These are phyloP conservation scores for Enteromius thamalakanensis DNA, from an alignment of 2,797 vertebrate species.

Conservation along the genomic window DNA sequence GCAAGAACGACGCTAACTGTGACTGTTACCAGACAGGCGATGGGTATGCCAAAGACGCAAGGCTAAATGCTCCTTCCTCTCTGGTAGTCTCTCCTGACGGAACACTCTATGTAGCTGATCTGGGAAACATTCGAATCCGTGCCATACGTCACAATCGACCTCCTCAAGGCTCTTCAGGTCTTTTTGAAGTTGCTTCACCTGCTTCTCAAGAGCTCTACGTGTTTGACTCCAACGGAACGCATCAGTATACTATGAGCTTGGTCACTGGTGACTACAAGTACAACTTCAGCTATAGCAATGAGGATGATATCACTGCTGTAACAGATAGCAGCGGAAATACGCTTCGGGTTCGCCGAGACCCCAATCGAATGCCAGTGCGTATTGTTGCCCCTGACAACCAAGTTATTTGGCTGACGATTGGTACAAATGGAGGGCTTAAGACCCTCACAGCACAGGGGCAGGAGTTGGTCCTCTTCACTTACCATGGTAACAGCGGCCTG, in stretches of 20 bases:
- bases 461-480: slow-evolving; percentile 93
- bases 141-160: slow-evolving; percentile 91
- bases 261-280: slow-evolving; percentile 95
- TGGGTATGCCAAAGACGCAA: slow-evolving; percentile 94
- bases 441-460: slow-evolving; percentile 94
- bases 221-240: slow-evolving; percentile 94
- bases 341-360: slow-evolving; percentile 91
- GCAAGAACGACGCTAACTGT: slow-evolving; percentile 98
- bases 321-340: slow-evolving; percentile 97
- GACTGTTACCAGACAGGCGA: slow-evolving; percentile 97
- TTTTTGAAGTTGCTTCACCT: slow-evolving; percentile 94
- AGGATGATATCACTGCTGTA: slow-evolving; percentile 92
- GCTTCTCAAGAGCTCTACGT: slow-evolving; percentile 96
- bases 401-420: slow-evolving; percentile 96
- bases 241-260: slow-evolving; percentile 94
- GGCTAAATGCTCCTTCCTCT: slow-evolving; percentile 93
- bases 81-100: slow-evolving; percentile 94
- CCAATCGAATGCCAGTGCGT: slow-evolving; percentile 94
- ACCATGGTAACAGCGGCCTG: slow-evolving; percentile 96
- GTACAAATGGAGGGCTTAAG: slow-evolving; percentile 95
- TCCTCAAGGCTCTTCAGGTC: slow-evolving; percentile 82
- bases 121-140: slow-evolving; percentile 95
- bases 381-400: slow-evolving; percentile 97
- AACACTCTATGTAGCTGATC: slow-evolving; percentile 92
- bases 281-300: slow-evolving; percentile 98